Conservation (phyloP, 1,140 invertebrate genomes). For the Platyura marginata region DNA sequence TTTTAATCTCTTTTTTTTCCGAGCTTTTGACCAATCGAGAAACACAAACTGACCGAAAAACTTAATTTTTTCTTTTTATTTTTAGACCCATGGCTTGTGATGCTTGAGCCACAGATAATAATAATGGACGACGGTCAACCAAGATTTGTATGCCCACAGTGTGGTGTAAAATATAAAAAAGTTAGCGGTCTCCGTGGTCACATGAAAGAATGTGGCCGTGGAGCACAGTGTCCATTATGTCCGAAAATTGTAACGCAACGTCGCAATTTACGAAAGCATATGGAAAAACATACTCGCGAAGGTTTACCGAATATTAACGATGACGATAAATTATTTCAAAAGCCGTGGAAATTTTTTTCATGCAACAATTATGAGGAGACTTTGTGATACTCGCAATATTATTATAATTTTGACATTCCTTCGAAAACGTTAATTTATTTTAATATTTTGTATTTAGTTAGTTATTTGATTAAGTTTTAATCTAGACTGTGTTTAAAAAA, state of each 20-base stretch:
- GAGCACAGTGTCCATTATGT: constrained; percentile 4
- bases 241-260: constrained; percentile 2
- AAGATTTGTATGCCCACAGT: constrained; percentile 2
- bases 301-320: not conserved
- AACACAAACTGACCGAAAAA: no score
- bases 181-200: not conserved
- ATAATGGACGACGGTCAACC: not conserved
- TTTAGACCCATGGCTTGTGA: not conserved
- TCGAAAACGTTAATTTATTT: no score
- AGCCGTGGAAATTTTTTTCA: not conserved
- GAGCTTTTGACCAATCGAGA: no score
- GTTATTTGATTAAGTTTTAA: no score
- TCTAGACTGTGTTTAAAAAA: no score
- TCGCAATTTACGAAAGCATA: constrained; percentile 4
- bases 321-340: not conserved
- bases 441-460: no score
- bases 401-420: no score
- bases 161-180: constrained; percentile 5
- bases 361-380: not conserved
- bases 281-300: constrained; percentile 1
- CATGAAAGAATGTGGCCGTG: constrained; percentile 3
- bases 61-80: not conserved
- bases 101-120: not conserved
- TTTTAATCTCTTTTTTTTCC: no score
- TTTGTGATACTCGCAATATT: no score